A percentile compares a stretch with the other conserved stretches of the same genome.
Evolutionary conservation across 2,888 invertebrate genomes (phyloP).

Genomic region (Dascillus cervinus): DNA sequence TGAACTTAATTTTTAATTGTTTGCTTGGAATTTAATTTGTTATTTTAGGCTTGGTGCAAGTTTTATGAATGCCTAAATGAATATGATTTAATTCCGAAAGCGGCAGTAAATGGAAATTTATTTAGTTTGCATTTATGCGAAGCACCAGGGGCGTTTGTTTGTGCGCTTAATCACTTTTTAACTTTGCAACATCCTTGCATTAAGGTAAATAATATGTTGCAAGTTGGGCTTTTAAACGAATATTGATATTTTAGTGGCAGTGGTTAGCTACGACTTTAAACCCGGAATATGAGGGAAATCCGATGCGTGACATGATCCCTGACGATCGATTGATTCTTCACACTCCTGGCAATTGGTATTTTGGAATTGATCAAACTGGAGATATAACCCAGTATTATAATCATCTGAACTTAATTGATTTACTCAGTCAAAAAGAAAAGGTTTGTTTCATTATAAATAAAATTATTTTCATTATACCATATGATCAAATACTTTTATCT

Average conservation of each 20-base stretch:
- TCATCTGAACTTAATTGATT: constrained; percentile 52
- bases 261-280: constrained; percentile 86
- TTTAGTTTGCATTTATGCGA: constrained; percentile 88
- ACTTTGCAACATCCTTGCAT: constrained; percentile 48
- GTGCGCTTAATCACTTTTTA: constrained; percentile 82
- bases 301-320: constrained; percentile 59
- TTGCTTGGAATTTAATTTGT: constrained; percentile 1
- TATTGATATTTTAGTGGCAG: constrained; percentile 65
- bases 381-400: constrained; percentile 69
- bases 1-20: constrained; percentile 15
- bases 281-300: constrained; percentile 87
- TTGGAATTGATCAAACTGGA: constrained; percentile 80
- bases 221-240: too few relatives aligned
- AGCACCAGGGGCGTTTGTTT: constrained; percentile 92
- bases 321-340: constrained; percentile 80
- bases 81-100: constrained; percentile 49
- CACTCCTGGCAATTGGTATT: constrained; percentile 76
- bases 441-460: constrained; percentile 28
- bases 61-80: constrained; percentile 73
- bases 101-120: constrained; percentile 43
- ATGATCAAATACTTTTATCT: neutral
- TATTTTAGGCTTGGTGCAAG: constrained; percentile 78
- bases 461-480: neutral
- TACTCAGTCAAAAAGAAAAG: constrained; percentile 45
- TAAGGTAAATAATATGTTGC: constrained; percentile 42